These are phyloP conservation scores for Fulmarus glacialis DNA, from an alignment of 2,113 vertebrate species.

Conservation along the genomic window DNA sequence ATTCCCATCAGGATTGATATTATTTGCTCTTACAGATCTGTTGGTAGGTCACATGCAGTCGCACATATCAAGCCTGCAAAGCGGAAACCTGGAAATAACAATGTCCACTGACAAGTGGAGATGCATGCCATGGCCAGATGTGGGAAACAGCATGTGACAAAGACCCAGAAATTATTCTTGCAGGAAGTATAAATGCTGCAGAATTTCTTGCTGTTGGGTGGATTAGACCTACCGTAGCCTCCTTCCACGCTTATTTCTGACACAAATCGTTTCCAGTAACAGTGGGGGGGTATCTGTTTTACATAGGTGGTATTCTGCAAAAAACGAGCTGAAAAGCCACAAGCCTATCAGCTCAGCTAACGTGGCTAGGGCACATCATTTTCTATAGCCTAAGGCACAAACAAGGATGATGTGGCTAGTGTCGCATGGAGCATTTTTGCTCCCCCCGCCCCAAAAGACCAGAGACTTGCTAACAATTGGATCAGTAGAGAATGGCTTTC, in stretches of 20 bases:
- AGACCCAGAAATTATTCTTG: background rate
- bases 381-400: background rate
- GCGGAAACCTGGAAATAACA: background rate
- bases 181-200: background rate
- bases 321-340: background rate
- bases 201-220: background rate
- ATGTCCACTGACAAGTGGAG: background rate
- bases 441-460: background rate
- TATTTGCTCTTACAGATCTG: background rate
- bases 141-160: background rate
- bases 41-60: background rate
- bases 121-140: background rate
- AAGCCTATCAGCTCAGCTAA: background rate
- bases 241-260: background rate
- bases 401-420: background rate
- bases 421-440: accelerated
- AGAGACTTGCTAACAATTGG: background rate
- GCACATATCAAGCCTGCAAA: background rate
- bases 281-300: background rate
- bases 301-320: background rate
- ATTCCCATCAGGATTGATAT: background rate
- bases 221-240: background rate
- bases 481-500: background rate
- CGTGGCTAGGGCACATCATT: background rate
- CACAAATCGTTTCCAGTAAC: background rate